phyloP scores from a whole-genome alignment of 2,888 invertebrate genomes.

The Colletes collaris region DNA sequence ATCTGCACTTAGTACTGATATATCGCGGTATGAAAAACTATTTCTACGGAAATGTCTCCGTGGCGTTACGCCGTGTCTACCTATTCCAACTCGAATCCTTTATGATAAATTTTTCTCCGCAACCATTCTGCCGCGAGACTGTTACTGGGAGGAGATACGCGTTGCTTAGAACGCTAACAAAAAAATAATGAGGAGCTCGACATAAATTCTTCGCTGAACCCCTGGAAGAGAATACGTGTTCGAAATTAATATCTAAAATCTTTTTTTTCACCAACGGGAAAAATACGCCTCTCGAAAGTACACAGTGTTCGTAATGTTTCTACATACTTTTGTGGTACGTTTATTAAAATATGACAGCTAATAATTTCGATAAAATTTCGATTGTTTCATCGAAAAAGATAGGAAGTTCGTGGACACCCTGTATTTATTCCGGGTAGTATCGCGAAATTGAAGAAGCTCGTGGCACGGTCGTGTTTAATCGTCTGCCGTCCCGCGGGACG shows the following conservation, averaged over 20 bases:
- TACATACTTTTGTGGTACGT: neutral
- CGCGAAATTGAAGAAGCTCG: too few species aligned
- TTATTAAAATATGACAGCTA: too few species aligned
- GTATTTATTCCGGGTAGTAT: too few species aligned
- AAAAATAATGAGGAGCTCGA: constrained; percentile 17
- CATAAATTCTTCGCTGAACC: neutral
- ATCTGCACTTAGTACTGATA: constrained; percentile 23
- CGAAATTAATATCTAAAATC: constrained; percentile 4
- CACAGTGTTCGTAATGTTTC: too few species aligned
- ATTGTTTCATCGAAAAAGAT: too few species aligned
- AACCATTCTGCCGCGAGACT: neutral
- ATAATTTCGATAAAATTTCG: too few species aligned
- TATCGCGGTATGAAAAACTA: constrained; percentile 38
- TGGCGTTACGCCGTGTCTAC: constrained; percentile 22
- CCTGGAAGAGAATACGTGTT: constrained; percentile 2
- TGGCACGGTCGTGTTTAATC: constrained; percentile 12
- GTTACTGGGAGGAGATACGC: constrained; percentile 1
- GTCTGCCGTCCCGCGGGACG: neutral
- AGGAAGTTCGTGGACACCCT: too few species aligned
- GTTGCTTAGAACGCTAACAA: neutral
- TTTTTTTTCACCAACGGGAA: neutral
- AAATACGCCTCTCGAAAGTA: constrained; percentile 3
- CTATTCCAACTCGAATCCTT: constrained; percentile 41
- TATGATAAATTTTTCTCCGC: constrained; percentile 34
- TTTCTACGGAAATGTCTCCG: constrained; percentile 40